These are phyloP conservation scores for Limonius californicus DNA, from an alignment of 1,140 invertebrate species.

Conservation along the genomic window DNA sequence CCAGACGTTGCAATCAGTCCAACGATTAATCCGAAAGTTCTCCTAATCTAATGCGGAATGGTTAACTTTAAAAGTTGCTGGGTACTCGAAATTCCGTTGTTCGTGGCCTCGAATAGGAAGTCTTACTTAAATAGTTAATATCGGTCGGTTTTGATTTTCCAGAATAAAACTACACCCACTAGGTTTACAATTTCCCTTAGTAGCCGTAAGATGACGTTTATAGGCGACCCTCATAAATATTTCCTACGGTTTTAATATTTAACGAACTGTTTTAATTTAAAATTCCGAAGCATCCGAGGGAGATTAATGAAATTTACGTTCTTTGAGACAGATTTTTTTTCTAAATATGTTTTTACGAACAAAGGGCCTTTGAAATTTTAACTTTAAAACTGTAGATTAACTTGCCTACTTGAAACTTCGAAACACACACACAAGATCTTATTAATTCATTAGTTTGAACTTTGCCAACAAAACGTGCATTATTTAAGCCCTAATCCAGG, in stretches of 20 bases:
- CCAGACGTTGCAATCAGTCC: slow-evolving; percentile 10
- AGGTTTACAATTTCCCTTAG: not conserved
- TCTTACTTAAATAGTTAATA: slow-evolving; percentile 5
- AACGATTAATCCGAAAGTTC: slow-evolving; percentile 7
- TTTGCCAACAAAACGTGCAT: too few species aligned
- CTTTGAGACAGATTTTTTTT: not conserved
- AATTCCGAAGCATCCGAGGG: not conserved
- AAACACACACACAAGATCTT: too few species aligned
- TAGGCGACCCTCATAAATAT: slow-evolving; percentile 2
- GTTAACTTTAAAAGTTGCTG: slow-evolving; percentile 14
- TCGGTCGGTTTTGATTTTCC: not conserved
- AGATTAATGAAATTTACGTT: not conserved
- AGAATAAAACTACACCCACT: not conserved
- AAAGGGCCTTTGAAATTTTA: too few species aligned
- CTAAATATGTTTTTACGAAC: too few species aligned
- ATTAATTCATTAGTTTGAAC: too few species aligned
- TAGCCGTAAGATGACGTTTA: not conserved
- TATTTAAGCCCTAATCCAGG: too few species aligned
- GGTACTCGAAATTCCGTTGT: not conserved
- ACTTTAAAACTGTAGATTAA: too few species aligned
- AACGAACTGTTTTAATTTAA: slow-evolving; percentile 6
- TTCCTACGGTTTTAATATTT: not conserved
- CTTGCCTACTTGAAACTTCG: too few species aligned
- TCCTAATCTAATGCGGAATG: slow-evolving; percentile 10
- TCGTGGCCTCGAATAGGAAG: too few species aligned